A percentile compares a stretch with the other conserved stretches of the same genome.
phyloP scores from a whole-genome alignment of 2,113 vertebrate species.

The Formicarius rufipectus region DNA sequence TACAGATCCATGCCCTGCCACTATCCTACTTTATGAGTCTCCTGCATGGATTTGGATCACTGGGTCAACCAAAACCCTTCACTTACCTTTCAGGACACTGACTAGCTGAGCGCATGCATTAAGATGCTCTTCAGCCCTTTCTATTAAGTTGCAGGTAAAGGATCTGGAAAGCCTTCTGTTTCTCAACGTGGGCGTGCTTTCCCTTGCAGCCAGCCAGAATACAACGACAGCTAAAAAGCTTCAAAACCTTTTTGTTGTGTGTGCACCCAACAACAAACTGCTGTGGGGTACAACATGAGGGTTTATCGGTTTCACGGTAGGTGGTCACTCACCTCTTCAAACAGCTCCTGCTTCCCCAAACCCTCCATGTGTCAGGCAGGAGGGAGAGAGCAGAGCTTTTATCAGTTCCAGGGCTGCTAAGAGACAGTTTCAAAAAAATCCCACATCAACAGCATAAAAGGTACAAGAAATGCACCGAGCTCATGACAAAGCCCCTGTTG shows the following conservation, averaged over 20 bases:
- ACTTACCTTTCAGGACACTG: constrained; percentile 30
- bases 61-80: not conserved
- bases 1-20: not conserved
- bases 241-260: not conserved
- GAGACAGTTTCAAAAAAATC: not conserved
- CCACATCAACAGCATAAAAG: not conserved
- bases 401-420: not conserved
- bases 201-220: constrained; percentile 28
- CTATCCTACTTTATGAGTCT: constrained; percentile 7
- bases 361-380: not conserved
- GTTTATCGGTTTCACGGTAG: not conserved
- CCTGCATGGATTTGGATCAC: constrained; percentile 15
- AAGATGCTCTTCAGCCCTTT: constrained; percentile 15
- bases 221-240: not conserved
- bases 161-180: constrained; percentile 23
- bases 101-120: not conserved
- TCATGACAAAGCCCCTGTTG: not conserved
- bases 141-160: not conserved
- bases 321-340: constrained; percentile 19
- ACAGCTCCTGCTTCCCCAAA: not conserved
- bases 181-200: not conserved
- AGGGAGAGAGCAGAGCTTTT: not conserved
- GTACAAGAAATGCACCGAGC: not conserved
- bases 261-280: not conserved
- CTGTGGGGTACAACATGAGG: not conserved